Conservation (phyloP, 2,113 vertebrate genomes). For the Macquaria ambigua region DNA sequence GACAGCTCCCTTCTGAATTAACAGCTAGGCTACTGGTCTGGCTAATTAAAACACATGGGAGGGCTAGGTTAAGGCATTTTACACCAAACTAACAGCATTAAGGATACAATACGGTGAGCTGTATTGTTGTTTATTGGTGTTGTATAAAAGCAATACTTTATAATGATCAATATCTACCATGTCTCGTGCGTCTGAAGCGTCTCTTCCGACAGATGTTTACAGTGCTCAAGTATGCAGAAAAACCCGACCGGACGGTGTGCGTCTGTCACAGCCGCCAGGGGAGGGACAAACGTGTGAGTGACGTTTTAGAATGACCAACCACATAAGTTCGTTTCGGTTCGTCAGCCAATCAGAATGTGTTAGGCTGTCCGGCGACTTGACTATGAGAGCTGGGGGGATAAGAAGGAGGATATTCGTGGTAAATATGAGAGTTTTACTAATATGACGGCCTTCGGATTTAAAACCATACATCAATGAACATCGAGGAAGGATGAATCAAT, state of each 20-base stretch:
- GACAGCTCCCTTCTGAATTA: conserved; percentile 36
- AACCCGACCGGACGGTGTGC: neutral
- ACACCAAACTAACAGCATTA: neutral
- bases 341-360: conserved; percentile 56
- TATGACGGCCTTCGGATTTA: neutral
- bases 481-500: neutral
- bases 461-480: neutral
- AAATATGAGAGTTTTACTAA: neutral
- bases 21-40: neutral
- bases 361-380: conserved; percentile 68
- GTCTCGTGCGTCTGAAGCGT: neutral
- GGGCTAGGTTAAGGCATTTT: neutral
- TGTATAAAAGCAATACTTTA: neutral
- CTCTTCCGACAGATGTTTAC: conserved; percentile 6
- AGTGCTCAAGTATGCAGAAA: neutral
- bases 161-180: fast-evolving
- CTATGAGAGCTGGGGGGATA: conserved; percentile 61
- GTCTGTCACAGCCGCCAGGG: conserved; percentile 17
- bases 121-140: neutral
- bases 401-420: conserved; percentile 16
- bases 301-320: conserved; percentile 60
- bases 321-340: neutral
- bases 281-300: conserved; percentile 50
- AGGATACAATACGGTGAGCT: neutral
- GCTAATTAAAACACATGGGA: conserved; percentile 9